Base-by-base conservation (phyloP, 2,113 vertebrate genomes). In the Psilopsiagon aymara region DNA sequence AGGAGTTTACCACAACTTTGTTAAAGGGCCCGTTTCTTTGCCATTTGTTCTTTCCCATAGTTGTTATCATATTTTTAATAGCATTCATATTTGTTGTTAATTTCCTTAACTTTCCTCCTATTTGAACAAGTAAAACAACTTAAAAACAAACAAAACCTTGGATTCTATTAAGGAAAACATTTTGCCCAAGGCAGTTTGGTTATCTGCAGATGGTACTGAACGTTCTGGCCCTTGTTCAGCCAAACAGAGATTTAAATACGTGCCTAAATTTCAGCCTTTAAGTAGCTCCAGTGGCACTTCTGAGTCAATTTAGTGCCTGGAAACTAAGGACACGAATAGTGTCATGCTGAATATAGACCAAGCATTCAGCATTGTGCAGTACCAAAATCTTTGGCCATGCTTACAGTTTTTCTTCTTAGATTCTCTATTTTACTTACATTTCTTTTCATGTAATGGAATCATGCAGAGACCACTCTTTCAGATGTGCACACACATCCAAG, bases 61-160 rank as follows among this genome's bases (percentile, higher is more conserved):
- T 39, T 79, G 55, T 92, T 83, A 35, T 46, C 4, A 27, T 86
- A 68, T 73, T 82, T 85, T 63, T 49, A 57, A 87, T 86, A 95
- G 39, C 57, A 20, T 82, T 86, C 60, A 8, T 88, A 59, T 93
- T 94, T 97, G 57, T 92, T 82, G 79, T 47, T 95, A 82, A 96
- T 94, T 96, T 91, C 91, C 82, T 89, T 89, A 90, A 89, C 86
- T 95, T 95, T 62, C 44, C 77, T 92, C 90, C 74, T 77, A 87
- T 91, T 57, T 1, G 41, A 96, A 92, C 46, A 80, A 80, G 28
- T 90, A 79, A 63, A 81, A 85, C 86, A 94, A 76, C 73, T 74
- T 82, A 52, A 81, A 93, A 95, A 49, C 95, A 97, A 97, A 96
- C 82, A 93, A 94, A 96, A 96, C 97, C 97, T 96, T 93, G 90